phyloP scores from a whole-genome alignment of 2,113 vertebrate species.

The Ramphastos sulfuratus region DNA sequence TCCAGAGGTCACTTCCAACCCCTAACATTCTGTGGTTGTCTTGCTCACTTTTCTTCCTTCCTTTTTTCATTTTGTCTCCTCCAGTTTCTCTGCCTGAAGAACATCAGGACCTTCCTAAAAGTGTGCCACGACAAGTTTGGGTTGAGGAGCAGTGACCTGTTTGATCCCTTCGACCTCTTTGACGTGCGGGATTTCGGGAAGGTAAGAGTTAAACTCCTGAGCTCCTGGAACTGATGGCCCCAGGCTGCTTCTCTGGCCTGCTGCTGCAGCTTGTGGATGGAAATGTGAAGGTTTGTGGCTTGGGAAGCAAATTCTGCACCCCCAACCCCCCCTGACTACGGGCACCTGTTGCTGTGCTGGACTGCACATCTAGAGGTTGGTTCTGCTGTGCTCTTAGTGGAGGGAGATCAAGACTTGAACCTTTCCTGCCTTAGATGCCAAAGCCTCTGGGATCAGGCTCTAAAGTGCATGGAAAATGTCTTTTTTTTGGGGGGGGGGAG shows the following conservation, averaged over 20 bases:
- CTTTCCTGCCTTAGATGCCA: not conserved
- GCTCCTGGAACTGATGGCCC: not conserved
- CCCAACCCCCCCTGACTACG: fast-evolving
- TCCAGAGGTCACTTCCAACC: too few relatives aligned
- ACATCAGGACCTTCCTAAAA: conserved; percentile 96
- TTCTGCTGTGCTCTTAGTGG: not conserved
- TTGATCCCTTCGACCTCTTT: conserved; percentile 97
- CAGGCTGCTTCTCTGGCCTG: fast-evolving
- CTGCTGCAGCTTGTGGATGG: not conserved
- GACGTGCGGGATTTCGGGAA: conserved; percentile 98
- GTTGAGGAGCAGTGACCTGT: conserved; percentile 92
- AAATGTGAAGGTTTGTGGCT: not conserved
- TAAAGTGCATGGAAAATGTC: not conserved
- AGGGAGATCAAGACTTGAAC: not conserved
- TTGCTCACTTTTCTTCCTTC: not conserved
- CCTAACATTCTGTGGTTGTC: not conserved
- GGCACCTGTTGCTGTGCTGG: fast-evolving
- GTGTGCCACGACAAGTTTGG: conserved; percentile 96
- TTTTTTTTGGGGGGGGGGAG: not conserved
- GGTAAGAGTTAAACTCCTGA: conserved; percentile 75
- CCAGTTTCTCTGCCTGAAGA: conserved; percentile 97
- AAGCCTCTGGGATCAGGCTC: not conserved
- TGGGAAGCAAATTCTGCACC: not conserved
- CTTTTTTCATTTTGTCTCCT: not conserved
- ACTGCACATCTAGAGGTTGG: fast-evolving